Evolutionary conservation across 1,140 invertebrate genomes (phyloP).

Genomic region (Chionoecetes opilio): DNA sequence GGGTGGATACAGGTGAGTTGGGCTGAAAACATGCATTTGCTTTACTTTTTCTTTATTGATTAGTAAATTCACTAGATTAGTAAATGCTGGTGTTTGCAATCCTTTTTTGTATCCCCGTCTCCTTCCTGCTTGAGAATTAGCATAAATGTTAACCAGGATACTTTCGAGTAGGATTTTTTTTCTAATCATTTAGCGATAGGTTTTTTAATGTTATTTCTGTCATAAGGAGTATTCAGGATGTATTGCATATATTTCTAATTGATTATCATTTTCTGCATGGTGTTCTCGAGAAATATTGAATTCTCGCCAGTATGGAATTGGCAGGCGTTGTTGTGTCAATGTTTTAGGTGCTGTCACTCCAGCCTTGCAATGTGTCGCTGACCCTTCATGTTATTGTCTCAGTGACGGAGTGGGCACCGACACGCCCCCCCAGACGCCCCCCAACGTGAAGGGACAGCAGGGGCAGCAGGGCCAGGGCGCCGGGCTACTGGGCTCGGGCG

Average conservation of each 20-base stretch:
- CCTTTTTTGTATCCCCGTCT: too few species aligned
- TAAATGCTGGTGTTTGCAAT: too few species aligned
- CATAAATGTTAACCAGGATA: too few species aligned
- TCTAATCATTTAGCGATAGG: too few species aligned
- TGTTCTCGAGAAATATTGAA: neutral
- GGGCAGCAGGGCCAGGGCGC: slow-evolving; percentile 87
- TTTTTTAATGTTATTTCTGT: neutral
- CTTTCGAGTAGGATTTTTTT: too few species aligned
- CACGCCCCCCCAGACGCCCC: slow-evolving; percentile 95
- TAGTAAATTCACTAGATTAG: too few species aligned
- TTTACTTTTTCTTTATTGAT: neutral
- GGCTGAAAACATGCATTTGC: neutral
- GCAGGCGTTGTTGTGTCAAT: neutral
- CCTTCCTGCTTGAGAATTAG: too few species aligned
- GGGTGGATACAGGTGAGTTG: slow-evolving; percentile 79
- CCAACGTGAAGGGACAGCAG: slow-evolving; percentile 91
- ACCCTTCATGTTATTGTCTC: slow-evolving; percentile 69
- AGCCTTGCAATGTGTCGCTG: slow-evolving; percentile 45
- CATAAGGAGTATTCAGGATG: neutral
- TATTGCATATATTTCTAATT: neutral
- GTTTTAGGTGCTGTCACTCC: slow-evolving; percentile 37
- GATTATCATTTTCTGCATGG: neutral
- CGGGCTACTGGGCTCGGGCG: slow-evolving; percentile 85
- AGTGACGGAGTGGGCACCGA: slow-evolving; percentile 91
- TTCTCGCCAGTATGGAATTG: neutral